These are phyloP conservation scores for Galeopterus variegatus DNA, from an alignment of 2,113 vertebrate species.

Conservation along the genomic window DNA sequence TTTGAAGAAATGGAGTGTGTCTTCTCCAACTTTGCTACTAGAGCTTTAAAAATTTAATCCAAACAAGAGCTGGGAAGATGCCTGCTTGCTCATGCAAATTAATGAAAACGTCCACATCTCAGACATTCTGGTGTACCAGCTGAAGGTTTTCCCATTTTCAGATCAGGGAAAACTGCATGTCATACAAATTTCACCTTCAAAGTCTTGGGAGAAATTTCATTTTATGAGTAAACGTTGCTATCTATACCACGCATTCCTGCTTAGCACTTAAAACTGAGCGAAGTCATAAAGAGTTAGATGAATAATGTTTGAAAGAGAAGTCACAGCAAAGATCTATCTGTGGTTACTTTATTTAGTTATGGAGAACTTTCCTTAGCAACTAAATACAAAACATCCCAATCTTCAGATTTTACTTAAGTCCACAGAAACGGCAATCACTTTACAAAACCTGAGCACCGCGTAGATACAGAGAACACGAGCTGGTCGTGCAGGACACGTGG, in stretches of 20 bases:
- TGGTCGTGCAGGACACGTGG: constrained; percentile 67
- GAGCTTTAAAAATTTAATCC: background rate
- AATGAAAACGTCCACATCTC: too few relatives aligned
- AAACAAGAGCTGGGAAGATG: background rate
- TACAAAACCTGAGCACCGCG: constrained; percentile 51
- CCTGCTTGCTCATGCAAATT: background rate
- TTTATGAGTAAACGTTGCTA: background rate
- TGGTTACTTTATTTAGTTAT: constrained; percentile 79
- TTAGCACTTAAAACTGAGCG: constrained; percentile 50
- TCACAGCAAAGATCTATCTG: constrained; percentile 75
- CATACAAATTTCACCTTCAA: background rate
- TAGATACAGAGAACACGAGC: constrained; percentile 69
- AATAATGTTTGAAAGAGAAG: constrained; percentile 63
- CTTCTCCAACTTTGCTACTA: background rate
- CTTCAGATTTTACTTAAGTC: constrained; percentile 71
- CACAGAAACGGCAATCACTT: constrained; percentile 77
- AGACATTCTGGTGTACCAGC: too few relatives aligned
- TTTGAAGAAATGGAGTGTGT: background rate
- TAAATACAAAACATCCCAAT: constrained; percentile 79
- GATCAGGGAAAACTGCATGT: background rate
- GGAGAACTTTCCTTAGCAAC: constrained; percentile 76
- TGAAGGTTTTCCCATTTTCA: background rate
- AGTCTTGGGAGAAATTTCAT: background rate
- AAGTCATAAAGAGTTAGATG: constrained; percentile 52
- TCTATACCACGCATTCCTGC: background rate